phyloP scores from a whole-genome alignment of 2,797 vertebrate species.

The Naso thynnoides region DNA sequence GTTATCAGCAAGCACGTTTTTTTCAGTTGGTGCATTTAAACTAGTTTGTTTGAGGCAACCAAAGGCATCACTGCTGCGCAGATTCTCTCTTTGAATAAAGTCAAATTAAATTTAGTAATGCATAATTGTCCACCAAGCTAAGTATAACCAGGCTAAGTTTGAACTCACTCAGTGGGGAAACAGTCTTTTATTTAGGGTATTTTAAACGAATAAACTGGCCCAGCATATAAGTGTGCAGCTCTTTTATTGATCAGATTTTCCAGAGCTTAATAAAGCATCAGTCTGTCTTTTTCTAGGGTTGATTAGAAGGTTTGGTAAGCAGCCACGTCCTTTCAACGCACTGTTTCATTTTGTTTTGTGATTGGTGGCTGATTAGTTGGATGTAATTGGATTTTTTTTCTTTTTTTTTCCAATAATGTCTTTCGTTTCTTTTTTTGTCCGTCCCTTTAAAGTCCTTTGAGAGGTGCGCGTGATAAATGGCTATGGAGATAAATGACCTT shows the following conservation, averaged over 20 bases:
- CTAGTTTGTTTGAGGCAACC: no score
- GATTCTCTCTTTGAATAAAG: no score
- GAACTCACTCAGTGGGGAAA: no score
- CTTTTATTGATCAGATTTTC: conserved; percentile 51
- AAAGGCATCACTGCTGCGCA: no score
- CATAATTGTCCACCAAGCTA: no score
- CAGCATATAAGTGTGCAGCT: conserved; percentile 28
- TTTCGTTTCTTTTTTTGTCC: not conserved
- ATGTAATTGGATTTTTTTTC: conserved; percentile 69
- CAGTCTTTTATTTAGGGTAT: conserved; percentile 40
- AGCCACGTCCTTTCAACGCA: conserved; percentile 49
- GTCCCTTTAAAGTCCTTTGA: conserved; percentile 53
- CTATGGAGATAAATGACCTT: conserved; percentile 67
- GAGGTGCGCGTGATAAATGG: conserved; percentile 49
- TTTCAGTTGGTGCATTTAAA: no score
- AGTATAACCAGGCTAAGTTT: no score
- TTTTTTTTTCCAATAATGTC: conserved; percentile 4
- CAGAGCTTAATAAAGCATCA: conserved; percentile 52
- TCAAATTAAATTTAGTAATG: no score
- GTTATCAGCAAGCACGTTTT: no score
- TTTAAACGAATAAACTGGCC: conserved; percentile 54
- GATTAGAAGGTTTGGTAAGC: conserved; percentile 62
- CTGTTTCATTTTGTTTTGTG: conserved; percentile 67
- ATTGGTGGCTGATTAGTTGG: conserved; percentile 70
- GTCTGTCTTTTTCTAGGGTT: conserved; percentile 41